phyloP scores from a whole-genome alignment of 2,113 vertebrate species.

The Furnarius figulus region DNA sequence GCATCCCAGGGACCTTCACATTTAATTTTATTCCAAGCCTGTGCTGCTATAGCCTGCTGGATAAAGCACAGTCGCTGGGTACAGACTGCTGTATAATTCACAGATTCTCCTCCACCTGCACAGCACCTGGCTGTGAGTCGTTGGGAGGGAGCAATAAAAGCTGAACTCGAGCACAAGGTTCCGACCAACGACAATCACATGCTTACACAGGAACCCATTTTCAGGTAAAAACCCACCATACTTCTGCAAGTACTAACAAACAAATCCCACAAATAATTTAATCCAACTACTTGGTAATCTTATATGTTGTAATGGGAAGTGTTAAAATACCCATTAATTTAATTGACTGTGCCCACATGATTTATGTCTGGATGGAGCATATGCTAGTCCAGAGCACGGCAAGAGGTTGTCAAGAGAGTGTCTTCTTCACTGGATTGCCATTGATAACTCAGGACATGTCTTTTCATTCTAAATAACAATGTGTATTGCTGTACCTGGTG shows the following conservation, averaged over 20 bases:
- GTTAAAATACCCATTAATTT: neutral
- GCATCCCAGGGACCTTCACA: neutral
- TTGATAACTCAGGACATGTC: neutral
- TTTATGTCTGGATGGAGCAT: neutral
- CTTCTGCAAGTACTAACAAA: neutral
- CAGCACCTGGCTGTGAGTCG: fast-evolving
- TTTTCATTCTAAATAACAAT: neutral
- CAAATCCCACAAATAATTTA: neutral
- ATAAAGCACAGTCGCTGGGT: neutral
- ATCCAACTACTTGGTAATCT: neutral
- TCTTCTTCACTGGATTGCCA: neutral
- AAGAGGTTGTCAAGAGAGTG: neutral
- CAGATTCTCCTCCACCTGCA: neutral
- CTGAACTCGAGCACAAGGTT: neutral
- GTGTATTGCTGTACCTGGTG: neutral
- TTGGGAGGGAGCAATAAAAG: neutral
- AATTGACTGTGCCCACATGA: neutral
- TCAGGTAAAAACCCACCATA: neutral
- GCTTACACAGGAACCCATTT: neutral
- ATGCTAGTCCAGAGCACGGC: neutral
- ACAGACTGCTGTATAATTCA: neutral
- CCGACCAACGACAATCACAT: neutral
- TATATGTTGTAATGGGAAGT: neutral
- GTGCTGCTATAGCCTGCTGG: neutral
- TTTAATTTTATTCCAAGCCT: neutral